A percentile compares a stretch with the other conserved stretches of the same genome.
These are phyloP conservation scores for Meleagris gallopavo DNA, from an alignment of 2,113 vertebrate genomes.

Conservation along the genomic window DNA sequence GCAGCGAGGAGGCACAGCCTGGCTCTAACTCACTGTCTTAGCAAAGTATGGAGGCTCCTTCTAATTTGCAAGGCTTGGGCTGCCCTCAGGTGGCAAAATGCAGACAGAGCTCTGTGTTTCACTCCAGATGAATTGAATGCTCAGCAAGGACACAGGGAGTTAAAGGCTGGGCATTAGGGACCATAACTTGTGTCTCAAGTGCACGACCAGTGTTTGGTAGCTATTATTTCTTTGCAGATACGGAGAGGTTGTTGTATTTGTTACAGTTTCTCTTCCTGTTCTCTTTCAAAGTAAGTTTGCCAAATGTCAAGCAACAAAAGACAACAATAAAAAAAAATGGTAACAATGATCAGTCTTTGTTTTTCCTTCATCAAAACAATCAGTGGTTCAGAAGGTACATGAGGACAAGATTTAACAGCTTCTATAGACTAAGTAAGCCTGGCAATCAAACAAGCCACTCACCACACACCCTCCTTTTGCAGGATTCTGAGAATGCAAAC, in stretches of 20 bases:
- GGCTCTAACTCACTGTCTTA: not conserved
- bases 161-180: rapidly evolving
- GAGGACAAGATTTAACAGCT: not conserved
- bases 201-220: not conserved
- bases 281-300: not conserved
- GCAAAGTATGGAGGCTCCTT: not conserved
- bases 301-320: not conserved
- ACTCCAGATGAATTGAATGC: not conserved
- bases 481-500: not conserved
- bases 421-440: not conserved
- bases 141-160: not conserved
- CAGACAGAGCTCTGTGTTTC: not conserved
- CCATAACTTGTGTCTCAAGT: not conserved
- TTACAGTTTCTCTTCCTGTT: not conserved
- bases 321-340: not conserved
- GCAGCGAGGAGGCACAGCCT: not conserved
- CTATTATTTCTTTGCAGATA: not conserved
- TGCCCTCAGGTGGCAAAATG: constrained; percentile 67
- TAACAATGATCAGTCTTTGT: not conserved
- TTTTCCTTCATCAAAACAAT: not conserved
- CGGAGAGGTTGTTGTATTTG: not conserved
- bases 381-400: not conserved
- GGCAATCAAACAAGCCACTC: not conserved
- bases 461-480: not conserved
- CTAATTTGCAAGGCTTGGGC: not conserved